Conservation (phyloP, 2,113 vertebrate genomes). For the Poeciliopsis retropinna region DNA sequence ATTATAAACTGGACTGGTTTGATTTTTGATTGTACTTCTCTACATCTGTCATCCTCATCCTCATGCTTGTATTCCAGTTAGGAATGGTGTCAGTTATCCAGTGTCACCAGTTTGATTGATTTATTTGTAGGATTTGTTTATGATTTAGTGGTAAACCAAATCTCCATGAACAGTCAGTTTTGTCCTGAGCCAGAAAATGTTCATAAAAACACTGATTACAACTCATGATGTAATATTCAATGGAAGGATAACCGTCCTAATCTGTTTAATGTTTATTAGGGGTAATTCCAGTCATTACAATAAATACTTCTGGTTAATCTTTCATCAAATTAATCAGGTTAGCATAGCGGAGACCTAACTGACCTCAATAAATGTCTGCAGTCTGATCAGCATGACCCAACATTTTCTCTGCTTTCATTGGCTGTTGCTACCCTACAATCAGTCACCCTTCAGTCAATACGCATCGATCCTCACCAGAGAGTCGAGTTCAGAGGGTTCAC, state of each 20-base stretch:
- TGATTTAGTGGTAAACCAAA: not conserved
- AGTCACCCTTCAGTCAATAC: not conserved
- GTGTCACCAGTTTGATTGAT: not conserved
- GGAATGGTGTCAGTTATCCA: not conserved
- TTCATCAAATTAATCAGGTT: no score
- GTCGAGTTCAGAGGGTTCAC: conserved; percentile 87
- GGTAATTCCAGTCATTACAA: not conserved
- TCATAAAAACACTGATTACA: not conserved
- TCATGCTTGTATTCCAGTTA: no score
- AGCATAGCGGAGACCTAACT: no score
- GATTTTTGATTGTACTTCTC: no score
- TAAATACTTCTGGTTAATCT: no score
- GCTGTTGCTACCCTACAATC: not conserved
- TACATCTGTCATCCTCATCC: no score
- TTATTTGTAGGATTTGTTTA: not conserved
- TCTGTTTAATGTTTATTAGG: not conserved
- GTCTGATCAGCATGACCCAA: not conserved
- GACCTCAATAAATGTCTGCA: no score
- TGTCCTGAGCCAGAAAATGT: not conserved
- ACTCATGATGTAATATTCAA: not conserved
- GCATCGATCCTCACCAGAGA: conserved; percentile 83
- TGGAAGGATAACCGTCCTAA: not conserved
- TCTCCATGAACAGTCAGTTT: not conserved
- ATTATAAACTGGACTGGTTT: no score
- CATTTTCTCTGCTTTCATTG: not conserved